Evolutionary conservation across 2,888 invertebrate genomes (phyloP), one percentile per base, ranked within the genome.

Genomic region (Ornithoptera alexandrae): DNA sequence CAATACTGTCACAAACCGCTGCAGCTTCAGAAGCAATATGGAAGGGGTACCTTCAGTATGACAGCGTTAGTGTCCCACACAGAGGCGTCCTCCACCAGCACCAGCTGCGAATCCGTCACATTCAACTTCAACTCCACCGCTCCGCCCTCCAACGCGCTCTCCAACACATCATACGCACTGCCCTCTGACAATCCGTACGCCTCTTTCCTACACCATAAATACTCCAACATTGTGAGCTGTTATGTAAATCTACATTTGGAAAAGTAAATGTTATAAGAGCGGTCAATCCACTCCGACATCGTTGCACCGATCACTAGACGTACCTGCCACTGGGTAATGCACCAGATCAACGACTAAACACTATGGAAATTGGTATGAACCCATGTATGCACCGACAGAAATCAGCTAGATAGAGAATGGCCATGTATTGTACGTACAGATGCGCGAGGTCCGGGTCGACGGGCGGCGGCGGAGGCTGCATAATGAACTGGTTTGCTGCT

Each of bases 21-120:
- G 8, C 10, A 39, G 39, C 10, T 39, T 39, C 39, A 7, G 39
- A 39, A 39, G 10, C 4, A 8, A 39, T 39, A 39, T 10, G 10
- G 10, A 39, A 10, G 1, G 3, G 46, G 10, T 74, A 95, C 95
- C 91, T 96, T 96, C 20, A 98, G 92, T 80, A 99, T 98, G 17
- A 99, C 97, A 0, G 99, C 98, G 84, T 98, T 98, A 1, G 98
- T 97, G 84, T 99, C 98, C 92, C 95, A 94, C 20, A 96, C 94
- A 0, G 97, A 95, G 0, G 97, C 95, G 84, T 98, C 96, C 85
- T 99, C 99, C 0, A 99, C 96, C 53, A 99, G 94, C 50, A 99
- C 97, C 70, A 99, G 93, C 89, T 99, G 98, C 5, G 98, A 98
- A 87, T 99, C 98, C 0, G 98, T 98, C 39, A 99, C 95, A 87